These are phyloP conservation scores for Apamea sordens DNA, from an alignment of 2,888 invertebrate species.

Conservation along the genomic window DNA sequence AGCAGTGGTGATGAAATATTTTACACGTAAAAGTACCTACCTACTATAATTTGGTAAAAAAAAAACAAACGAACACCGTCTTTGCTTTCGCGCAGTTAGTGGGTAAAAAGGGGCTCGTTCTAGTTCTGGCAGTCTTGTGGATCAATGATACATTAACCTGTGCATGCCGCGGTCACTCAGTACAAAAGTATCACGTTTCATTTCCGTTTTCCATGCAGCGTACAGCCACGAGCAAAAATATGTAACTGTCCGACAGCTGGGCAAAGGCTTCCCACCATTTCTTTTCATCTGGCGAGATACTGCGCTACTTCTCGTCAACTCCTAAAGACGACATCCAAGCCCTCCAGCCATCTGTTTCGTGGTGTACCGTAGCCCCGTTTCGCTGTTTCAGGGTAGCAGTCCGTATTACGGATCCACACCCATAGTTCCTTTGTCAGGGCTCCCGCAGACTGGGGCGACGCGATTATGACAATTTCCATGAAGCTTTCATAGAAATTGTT, in stretches of 20 bases:
- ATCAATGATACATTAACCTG: conserved; percentile 53
- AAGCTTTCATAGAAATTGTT: no score
- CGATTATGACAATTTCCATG: no score
- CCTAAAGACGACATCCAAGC: not conserved
- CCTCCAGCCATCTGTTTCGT: not conserved
- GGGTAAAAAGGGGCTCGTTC: not conserved
- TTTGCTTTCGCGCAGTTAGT: not conserved
- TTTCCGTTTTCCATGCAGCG: conserved; percentile 22
- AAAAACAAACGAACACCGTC: not conserved
- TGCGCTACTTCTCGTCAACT: no score
- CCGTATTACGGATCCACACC: not conserved
- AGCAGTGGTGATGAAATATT: no score
- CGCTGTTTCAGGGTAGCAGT: not conserved
- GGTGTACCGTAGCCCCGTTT: no score
- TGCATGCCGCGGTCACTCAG: conserved; percentile 23
- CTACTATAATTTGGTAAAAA: not conserved
- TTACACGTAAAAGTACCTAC: no score
- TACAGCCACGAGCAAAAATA: not conserved
- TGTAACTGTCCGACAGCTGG: not conserved
- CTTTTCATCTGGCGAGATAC: not conserved
- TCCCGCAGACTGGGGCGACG: no score
- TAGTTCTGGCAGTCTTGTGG: conserved; percentile 19
- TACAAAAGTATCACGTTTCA: conserved; percentile 45
- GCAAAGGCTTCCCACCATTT: not conserved
- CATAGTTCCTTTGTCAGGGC: not conserved